Conservation (phyloP, 2,888 invertebrate species). For the Osmoderma eremita region DNA sequence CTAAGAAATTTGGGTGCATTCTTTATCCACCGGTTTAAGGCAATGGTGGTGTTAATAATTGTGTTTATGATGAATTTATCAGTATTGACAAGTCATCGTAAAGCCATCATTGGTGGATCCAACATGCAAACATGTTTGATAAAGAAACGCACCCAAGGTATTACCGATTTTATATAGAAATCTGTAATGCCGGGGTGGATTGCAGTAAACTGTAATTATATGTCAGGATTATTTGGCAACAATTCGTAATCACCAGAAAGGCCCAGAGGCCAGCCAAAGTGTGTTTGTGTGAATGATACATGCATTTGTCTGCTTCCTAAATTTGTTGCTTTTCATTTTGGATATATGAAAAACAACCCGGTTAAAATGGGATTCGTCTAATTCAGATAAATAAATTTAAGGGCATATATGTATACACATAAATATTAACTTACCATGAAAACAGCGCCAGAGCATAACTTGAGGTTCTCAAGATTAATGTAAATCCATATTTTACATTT, state of each 20-base stretch:
- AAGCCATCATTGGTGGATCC: neutral
- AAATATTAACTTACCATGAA: neutral
- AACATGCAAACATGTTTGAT: too few relatives aligned
- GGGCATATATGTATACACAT: neutral
- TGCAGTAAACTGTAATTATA: too few relatives aligned
- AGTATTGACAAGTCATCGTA: neutral
- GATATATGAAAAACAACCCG: neutral
- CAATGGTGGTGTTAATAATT: too few relatives aligned
- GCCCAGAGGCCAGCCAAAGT: neutral
- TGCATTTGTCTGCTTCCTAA: conserved; percentile 14
- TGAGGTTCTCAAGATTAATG: neutral
- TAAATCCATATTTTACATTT: neutral
- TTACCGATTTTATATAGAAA: too few relatives aligned
- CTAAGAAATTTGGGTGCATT: too few relatives aligned
- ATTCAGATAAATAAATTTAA: too few relatives aligned
- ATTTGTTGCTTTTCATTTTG: neutral
- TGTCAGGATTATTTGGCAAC: neutral
- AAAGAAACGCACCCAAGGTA: too few relatives aligned
- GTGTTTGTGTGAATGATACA: neutral
- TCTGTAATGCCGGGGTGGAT: too few relatives aligned
- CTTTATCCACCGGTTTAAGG: too few relatives aligned
- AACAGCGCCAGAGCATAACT: neutral
- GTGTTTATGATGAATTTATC: neutral
- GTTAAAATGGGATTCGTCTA: neutral
- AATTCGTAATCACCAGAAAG: neutral